These are phyloP conservation scores for Drosophila rhopaloa DNA, from an alignment of 1,140 invertebrate genomes.

Conservation along the genomic window DNA sequence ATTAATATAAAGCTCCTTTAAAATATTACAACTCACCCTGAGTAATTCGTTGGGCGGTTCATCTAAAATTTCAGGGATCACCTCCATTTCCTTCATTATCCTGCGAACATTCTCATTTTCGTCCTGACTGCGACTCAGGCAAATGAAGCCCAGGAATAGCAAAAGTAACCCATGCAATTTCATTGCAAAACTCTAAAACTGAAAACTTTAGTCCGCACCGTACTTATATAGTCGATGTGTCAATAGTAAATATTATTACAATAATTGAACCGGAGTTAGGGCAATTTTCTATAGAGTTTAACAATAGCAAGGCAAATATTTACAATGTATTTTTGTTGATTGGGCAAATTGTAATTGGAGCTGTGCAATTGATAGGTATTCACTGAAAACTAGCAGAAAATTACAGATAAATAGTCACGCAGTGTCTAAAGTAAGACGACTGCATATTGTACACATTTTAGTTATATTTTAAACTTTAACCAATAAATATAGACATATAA, in stretches of 20 bases:
- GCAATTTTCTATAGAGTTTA: conserved; percentile 22
- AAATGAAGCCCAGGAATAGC: conserved; percentile 16
- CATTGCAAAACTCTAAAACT: conserved; percentile 36
- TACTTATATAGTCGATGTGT: conserved; percentile 21
- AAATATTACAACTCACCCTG: conserved; percentile 21
- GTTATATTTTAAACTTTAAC: not conserved
- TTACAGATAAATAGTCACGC: conserved; percentile 18
- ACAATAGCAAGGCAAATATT: conserved; percentile 20
- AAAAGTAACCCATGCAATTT: conserved; percentile 24
- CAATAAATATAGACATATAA: not conserved
- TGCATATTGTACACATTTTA: not conserved
- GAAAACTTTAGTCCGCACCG: conserved; percentile 1
- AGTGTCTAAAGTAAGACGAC: not conserved
- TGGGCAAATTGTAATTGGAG: conserved; percentile 8
- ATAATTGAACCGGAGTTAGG: conserved; percentile 30
- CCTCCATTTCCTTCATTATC: conserved; percentile 83
- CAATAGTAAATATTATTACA: conserved; percentile 30
- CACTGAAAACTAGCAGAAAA: conserved; percentile 11
- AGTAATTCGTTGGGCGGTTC: conserved; percentile 85
- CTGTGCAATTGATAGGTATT: conserved; percentile 28
- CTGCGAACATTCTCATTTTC: conserved; percentile 48
- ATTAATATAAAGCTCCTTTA: too few species aligned
- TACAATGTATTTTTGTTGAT: conserved; percentile 29
- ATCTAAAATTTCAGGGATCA: conserved; percentile 89
- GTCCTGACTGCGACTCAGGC: conserved; percentile 21